Evolutionary conservation across 2,113 vertebrate species (phyloP), one percentile per base, ranked within the genome.

Genomic region (Pygoscelis antarcticus): DNA sequence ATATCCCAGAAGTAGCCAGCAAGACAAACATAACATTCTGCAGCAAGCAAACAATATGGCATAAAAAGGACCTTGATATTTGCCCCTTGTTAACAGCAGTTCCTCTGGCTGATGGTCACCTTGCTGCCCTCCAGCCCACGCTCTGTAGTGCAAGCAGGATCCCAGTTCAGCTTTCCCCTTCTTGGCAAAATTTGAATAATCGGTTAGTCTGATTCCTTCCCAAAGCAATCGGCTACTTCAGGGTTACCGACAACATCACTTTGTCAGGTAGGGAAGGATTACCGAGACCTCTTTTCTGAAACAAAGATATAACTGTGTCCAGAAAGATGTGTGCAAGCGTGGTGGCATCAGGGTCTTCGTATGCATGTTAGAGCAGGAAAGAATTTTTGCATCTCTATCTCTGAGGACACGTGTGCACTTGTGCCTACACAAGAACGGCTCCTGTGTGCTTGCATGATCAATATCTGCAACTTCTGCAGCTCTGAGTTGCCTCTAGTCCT

Each of bases 1-100:
- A 13, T 34, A 65, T 60, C 83, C 36, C 83, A 83, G 47, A 32
- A 61, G 87, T 3, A 49, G 78, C 74, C 79, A 89, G 46, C 87
- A 92, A 85, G 72, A 74, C 66, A 97, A 97, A 97, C 78, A 93
- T 2, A n/a, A 61, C 55, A 7, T 49, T 78, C 75, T 93, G 69
- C 70, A 76, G 57, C 89, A 23, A 77, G 78, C 66, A 97, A 97
- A 97, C 65, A 93, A 1, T 0, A 10, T 7, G n/a, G 89, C 78
- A 91, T 91, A 88, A 79, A 93, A 89, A 81, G 25, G 46, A 25
- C 85, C 80, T 83, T 93, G 88, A 68, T 26, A 11, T 79, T 97
- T 83, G 93, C 72, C 83, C 93, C 32, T 27, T 55, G 88, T 70
- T 68, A 25, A 6, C 26, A 61, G 60, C n/a, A 55, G 51, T 11